Base-by-base conservation (phyloP, 2,888 invertebrate species). In the Torymus aiolomorphi region DNA sequence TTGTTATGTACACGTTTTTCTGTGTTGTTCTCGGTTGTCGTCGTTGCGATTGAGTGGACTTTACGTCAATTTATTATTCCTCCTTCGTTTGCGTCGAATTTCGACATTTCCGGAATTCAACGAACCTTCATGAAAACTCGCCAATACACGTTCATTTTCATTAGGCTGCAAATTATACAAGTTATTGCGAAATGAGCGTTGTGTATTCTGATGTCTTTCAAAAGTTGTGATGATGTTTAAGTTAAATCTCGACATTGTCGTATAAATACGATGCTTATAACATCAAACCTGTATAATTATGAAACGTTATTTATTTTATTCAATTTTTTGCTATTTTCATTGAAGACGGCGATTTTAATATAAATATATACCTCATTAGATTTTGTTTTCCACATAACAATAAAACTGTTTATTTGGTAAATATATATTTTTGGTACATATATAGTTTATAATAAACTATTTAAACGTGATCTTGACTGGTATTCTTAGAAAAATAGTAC, bases 41-140 rank as follows among this genome's bases (percentile, higher is more conserved):
- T 20, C 20, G 20, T 20, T 20, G n/a, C n/a, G 20, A 20, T 20
- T 20, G 20, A 20, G 20, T 20, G 20, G 20, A 20, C 20, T 20
- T 20, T 20, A 20, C 20, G 20, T 20, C 20, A 20, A 20, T 20
- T 20, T 20, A 20, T 20, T 20, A 20, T 20, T 2, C 20, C 20
- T 20, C 20, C 2, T 2, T 20, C 20, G 20, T 20, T 20, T 2
- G 20, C 20, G 20, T 20, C 20, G 20, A 3, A 72, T 74, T 57
- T 57, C 18, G n/a, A 24, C 56, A 74, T 74, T 65, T 74, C 74
- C 74, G 74, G 54, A 65, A 57, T 42, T 20, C 18, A 57, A 74
- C 11, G 42, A 24, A 20, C 13, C 54, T 56, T 12, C 31, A 31
- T 57, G n/a, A 20, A 20, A 61, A 65, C 18, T 49, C 24, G 63